A percentile compares a stretch with the other conserved stretches of the same genome.
Conservation (phyloP, 2,888 invertebrate genomes). For the Ischnura elegans region DNA sequence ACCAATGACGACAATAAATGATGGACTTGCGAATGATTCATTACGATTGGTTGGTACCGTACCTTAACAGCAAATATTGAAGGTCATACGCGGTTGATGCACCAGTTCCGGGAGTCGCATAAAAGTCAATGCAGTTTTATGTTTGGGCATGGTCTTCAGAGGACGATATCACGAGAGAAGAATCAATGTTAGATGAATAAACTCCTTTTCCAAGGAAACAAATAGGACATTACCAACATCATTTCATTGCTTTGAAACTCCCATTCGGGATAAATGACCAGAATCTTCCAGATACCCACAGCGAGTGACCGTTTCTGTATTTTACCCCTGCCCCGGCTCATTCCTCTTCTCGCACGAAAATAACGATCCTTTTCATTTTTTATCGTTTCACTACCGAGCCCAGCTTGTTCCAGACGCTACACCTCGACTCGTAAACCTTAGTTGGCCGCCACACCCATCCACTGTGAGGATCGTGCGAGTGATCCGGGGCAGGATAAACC, state of each 20-base stretch:
- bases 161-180: no score
- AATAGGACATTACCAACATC: neutral
- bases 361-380: constrained; percentile 10
- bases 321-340: neutral
- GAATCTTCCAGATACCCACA: neutral
- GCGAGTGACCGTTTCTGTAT: constrained; percentile 7
- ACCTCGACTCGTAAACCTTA: constrained; percentile 6
- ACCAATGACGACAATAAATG: no score
- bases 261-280: neutral
- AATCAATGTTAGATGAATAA: neutral
- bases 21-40: no score
- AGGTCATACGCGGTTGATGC: no score
- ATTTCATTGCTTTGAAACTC: neutral
- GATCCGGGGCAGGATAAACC: neutral
- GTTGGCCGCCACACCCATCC: neutral
- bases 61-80: no score
- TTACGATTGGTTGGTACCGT: no score
- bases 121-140: no score
- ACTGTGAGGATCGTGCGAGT: no score
- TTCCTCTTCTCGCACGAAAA: neutral
- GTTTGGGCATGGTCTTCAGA: no score
- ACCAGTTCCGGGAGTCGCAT: no score
- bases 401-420: neutral
- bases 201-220: neutral
- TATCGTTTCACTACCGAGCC: neutral